A percentile compares a stretch with the other conserved stretches of the same genome.
Evolutionary conservation across 2,888 invertebrate species (phyloP).

Genomic region (Eilema sororculum): DNA sequence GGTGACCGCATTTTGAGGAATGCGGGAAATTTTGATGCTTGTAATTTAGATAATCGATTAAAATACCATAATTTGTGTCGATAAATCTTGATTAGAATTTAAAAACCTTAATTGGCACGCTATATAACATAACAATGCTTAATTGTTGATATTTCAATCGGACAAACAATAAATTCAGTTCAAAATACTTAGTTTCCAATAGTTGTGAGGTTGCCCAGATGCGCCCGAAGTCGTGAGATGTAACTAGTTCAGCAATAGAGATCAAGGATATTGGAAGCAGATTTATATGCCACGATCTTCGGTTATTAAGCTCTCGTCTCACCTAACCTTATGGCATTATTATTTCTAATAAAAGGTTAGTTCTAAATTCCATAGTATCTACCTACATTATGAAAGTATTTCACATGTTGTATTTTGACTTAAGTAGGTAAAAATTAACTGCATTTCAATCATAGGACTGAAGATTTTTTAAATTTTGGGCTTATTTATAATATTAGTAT

Average conservation of each 20-base stretch:
- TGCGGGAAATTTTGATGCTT: conserved; percentile 34
- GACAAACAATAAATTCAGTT: conserved; percentile 1
- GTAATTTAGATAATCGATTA: conserved; percentile 36
- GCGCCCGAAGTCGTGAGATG: conserved; percentile 20
- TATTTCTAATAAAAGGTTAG: conserved; percentile 2
- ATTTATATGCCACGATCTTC: conserved; percentile 24
- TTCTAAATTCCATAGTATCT: background rate
- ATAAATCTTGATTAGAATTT: conserved; percentile 29
- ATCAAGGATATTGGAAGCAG: conserved; percentile 22
- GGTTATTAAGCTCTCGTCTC: conserved; percentile 8
- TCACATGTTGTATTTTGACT: no score
- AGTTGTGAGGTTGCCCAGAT: conserved; percentile 11
- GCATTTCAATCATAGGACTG: no score
- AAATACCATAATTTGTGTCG: conserved; percentile 38
- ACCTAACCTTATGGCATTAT: background rate
- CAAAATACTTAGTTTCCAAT: background rate
- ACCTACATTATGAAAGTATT: no score
- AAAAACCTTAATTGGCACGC: background rate
- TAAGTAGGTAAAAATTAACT: no score
- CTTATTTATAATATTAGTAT: no score
- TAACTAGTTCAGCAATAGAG: conserved; percentile 22
- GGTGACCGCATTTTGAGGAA: conserved; percentile 27
- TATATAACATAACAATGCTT: background rate
- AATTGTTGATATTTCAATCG: conserved; percentile 4
- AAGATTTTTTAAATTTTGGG: no score